Evolutionary conservation across 2,888 invertebrate species (phyloP), one percentile per base, ranked within the genome.

Genomic region (Tryphoninae sp.): DNA sequence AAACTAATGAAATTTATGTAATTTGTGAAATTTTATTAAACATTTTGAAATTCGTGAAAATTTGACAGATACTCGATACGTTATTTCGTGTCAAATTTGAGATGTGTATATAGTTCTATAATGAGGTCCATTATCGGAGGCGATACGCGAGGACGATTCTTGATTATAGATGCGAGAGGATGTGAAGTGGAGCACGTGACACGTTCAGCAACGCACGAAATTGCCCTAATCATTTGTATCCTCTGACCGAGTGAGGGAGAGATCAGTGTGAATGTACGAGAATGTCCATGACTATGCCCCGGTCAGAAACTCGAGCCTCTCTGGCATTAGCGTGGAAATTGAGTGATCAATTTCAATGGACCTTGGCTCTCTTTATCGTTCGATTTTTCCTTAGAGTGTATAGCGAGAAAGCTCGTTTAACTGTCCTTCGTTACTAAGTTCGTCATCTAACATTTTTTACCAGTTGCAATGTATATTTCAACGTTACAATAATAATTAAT

Each of bases 151-250:
- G 58, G 9, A 40, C 23, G 49, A 55, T 59, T 49, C 59, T 16
- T 72, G 16, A 62, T 73, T 62, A 62, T 23, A 62, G 61, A 26
- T 61, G 51, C 68, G 51, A 64, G 55, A 13, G n/a, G 19, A 51
- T 40, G 40, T 68, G 26, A 58, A 51, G 67, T 45, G 55, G 61
- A 22, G 8, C 76, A 59, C 49, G 65, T 71, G 42, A 71, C 65
- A 64, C 69, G 61, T 73, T 64, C 68, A 58, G 16, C 69, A 68
- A 81, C 68, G 77, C 77, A 64, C 64, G 64, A 78, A 78, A 81
- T 33, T 73, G 49, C 69, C 69, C 59, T 81, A 73, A 78, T 81
- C 77, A 78, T 78, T 74, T 74, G 73, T 81, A 78, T 64, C 64
- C 69, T 45, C 45, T 11, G 53, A 42, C 33, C 33, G 55, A 59